Evolutionary conservation across 2,797 vertebrate species (phyloP), one percentile per base, ranked within the genome.

Genomic region (Spatula clypeata): DNA sequence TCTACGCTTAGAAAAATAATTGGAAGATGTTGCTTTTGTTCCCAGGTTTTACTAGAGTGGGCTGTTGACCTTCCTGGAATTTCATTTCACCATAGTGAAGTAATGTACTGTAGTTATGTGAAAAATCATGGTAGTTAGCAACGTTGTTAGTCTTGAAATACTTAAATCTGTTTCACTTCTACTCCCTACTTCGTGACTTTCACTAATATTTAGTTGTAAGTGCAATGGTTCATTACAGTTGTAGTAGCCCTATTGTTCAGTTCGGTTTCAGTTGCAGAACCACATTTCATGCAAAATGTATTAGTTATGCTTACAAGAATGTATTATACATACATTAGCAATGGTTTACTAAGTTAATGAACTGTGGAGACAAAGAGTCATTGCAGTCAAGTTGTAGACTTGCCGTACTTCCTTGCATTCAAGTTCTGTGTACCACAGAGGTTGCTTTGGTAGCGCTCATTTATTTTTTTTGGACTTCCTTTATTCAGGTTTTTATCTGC

Each of bases 271-370:
- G 81, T 79, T 94, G 90, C 94, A 93, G 82, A 97, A 93, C 85
- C 69, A 60, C 91, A 90, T 98, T 98, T 97, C 93, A 86, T 91
- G 96, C 70, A 89, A 95, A 97, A 97, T 94, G 49, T 97, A 88
- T 97, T 97, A 95, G 96, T 95, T 97, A 94, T 38, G 23, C 85
- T 95, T 97, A 94, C 92, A 94, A 93, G 83, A 97, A 88, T 95
- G 74, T 88, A 62, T 97, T 97, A 83, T 95, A 89, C 73, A 54
- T 97, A 74, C 64, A 90, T 98, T 97, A 97, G 92, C 82, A 94
- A 92, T 91, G 96, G 84, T 96, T 98, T 97, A 96, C 94, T 91
- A 85, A 96, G 93, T 93, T 97, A 98, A 97, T 97, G 97, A 98
- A 90, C 90, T 97, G 95, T 97, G 89, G 79, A 93, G 84, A 94